Evolutionary conservation across 1,140 invertebrate species (phyloP), one percentile per base, ranked within the genome.

Genomic region (Pygmarrhopalites habei): DNA sequence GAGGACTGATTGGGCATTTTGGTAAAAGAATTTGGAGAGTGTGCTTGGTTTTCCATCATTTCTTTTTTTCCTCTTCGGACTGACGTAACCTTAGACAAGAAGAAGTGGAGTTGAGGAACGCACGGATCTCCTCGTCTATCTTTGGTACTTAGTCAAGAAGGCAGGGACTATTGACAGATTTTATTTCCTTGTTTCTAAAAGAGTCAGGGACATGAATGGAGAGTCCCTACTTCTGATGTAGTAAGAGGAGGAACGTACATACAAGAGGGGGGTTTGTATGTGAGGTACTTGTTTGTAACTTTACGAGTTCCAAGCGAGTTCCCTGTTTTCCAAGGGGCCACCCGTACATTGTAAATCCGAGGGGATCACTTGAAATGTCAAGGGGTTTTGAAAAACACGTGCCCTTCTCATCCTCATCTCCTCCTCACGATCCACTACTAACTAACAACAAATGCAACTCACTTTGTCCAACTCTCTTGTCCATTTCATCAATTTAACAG

Each of bases 321-420:
- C n/a, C n/a, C n/a, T n/a, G n/a, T n/a, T n/a, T n/a, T n/a, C n/a
- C 15, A 14, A 47, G 15, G 35, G 64, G 35, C 64, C 64, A 66
- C 64, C 64, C 64, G 64, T 66, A 26, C 55, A 62, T 53, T 58
- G 64, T 66, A 66, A 66, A 66, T 66, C 60, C 64, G 0, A 59
- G 44, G 35, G 64, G 59, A 62, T 66, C 60, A 58, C 17, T 56
- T 35, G 55, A 51, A 43, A 65, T 30, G 59, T 66, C 64, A 62
- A 66, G 46, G 56, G 47, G 44, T 44, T 35, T 25, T 43, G 30
- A 29, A 61, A 65, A 66, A 66, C 64, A 62, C 64, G 64, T 66
- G 64, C 64, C 64, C 28, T 12, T 26, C 23, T 29, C 28, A 29
- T 49, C 39, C n/a, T 15, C 19, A 49, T n/a, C n/a, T n/a, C n/a